A percentile compares a stretch with the other conserved stretches of the same genome.
Conservation (phyloP, 2,888 invertebrate species). For the Drosophila stalkeri region DNA sequence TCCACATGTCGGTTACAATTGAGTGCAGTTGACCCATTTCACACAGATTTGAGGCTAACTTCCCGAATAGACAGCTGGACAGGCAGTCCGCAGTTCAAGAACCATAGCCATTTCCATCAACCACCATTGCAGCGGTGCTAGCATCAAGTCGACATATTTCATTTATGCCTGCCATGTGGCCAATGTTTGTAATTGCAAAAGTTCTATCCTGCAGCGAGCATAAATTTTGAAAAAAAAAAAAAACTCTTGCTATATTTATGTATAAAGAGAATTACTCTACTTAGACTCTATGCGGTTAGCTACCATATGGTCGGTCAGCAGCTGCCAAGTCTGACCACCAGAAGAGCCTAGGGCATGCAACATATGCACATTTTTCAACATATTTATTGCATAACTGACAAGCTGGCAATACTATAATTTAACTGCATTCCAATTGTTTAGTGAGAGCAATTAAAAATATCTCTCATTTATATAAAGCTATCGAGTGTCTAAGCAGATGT, state of each 20-base stretch:
- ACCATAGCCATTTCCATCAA: slow-evolving; percentile 55
- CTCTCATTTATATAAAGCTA: not conserved
- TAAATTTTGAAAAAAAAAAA: slow-evolving; percentile 3
- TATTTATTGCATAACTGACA: not conserved
- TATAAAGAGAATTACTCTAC: not conserved
- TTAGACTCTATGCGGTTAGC: not conserved
- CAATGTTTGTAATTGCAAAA: slow-evolving; percentile 72
- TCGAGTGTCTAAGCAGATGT: too few relatives aligned
- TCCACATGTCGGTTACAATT: slow-evolving; percentile 69
- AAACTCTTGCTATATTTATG: not conserved
- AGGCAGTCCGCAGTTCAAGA: slow-evolving; percentile 35
- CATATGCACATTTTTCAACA: not conserved
- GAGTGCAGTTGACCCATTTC: slow-evolving; percentile 74
- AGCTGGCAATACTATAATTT: not conserved
- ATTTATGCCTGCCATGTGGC: slow-evolving; percentile 45
- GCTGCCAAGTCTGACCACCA: slow-evolving; percentile 40
- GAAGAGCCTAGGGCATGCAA: slow-evolving; percentile 31
- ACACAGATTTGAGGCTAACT: slow-evolving; percentile 51
- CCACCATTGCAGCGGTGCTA: slow-evolving; percentile 18
- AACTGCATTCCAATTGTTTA: not conserved
- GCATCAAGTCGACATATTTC: slow-evolving; percentile 54
- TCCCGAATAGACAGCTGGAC: slow-evolving; percentile 2
- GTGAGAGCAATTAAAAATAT: not conserved
- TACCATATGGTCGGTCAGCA: slow-evolving; percentile 12
- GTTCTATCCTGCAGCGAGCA: slow-evolving; percentile 59